These are phyloP conservation scores for Lanius collurio DNA, from an alignment of 2,113 vertebrate species.

Conservation along the genomic window DNA sequence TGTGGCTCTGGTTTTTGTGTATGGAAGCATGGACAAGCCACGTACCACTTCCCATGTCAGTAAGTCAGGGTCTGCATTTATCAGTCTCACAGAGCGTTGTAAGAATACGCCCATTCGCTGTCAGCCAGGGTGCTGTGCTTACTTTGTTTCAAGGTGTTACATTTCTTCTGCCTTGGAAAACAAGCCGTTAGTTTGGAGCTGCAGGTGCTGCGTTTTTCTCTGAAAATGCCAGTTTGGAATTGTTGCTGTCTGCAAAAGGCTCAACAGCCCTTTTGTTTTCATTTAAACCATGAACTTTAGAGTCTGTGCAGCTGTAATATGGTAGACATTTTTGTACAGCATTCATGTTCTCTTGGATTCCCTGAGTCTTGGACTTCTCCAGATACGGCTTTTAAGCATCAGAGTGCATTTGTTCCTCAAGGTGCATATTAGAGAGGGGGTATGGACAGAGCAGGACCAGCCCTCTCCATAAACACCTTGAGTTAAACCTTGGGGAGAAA, in stretches of 20 bases:
- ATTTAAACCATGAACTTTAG: rapidly evolving
- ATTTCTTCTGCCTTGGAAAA: not conserved
- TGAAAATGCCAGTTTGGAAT: not conserved
- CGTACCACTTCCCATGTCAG: not conserved
- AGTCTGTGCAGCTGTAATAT: not conserved
- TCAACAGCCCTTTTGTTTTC: not conserved
- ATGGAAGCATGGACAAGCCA: not conserved
- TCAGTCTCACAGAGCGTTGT: not conserved
- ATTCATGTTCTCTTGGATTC: not conserved
- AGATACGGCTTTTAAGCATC: not conserved
- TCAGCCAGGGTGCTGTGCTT: not conserved
- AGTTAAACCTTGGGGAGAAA: not conserved
- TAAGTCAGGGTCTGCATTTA: not conserved
- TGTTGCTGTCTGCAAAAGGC: not conserved
- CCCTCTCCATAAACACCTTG: not conserved
- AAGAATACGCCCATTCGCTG: not conserved
- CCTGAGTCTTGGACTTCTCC: not conserved
- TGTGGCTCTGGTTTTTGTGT: not conserved
- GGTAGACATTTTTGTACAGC: not conserved
- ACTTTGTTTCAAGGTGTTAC: not conserved
- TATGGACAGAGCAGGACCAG: not conserved
- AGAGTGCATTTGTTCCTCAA: not conserved
- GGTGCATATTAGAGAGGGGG: rapidly evolving
- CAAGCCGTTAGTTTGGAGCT: not conserved
- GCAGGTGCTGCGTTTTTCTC: not conserved